Evolutionary conservation across 2,797 vertebrate genomes (phyloP).

Genomic region (Clamator glandarius): DNA sequence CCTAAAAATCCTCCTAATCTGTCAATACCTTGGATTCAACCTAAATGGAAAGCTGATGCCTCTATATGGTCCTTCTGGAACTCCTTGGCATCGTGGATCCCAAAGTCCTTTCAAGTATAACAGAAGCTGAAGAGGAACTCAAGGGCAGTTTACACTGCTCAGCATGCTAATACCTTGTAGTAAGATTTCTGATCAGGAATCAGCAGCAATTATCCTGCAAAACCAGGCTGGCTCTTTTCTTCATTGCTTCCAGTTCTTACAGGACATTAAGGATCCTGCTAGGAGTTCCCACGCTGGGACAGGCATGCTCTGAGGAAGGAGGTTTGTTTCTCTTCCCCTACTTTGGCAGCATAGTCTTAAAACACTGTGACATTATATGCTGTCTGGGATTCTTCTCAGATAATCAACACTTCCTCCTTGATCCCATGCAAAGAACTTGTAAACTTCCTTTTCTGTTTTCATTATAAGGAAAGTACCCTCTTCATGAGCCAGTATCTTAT

Average conservation of each 20-base stretch:
- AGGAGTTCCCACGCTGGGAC: neutral
- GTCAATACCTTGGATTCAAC: neutral
- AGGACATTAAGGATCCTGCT: neutral
- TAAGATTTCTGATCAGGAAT: neutral
- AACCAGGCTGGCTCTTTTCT: neutral
- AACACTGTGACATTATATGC: neutral
- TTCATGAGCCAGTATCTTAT: neutral
- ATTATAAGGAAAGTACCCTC: neutral
- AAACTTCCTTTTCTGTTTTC: neutral
- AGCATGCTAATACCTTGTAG: neutral
- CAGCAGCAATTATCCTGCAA: neutral
- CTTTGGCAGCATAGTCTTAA: neutral
- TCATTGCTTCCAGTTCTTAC: neutral
- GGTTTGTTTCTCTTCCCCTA: neutral
- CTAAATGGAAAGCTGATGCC: neutral
- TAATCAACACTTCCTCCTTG: neutral
- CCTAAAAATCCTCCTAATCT: neutral
- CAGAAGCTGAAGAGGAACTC: neutral
- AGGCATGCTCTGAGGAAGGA: neutral
- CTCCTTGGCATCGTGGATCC: neutral
- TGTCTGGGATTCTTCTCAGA: neutral
- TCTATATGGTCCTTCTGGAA: neutral
- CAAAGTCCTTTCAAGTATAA: neutral
- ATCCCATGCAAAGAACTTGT: neutral
- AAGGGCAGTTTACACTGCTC: neutral